These are phyloP conservation scores for Oryzias dopingdopingensis DNA, from an alignment of 2,797 vertebrate species.

Conservation along the genomic window DNA sequence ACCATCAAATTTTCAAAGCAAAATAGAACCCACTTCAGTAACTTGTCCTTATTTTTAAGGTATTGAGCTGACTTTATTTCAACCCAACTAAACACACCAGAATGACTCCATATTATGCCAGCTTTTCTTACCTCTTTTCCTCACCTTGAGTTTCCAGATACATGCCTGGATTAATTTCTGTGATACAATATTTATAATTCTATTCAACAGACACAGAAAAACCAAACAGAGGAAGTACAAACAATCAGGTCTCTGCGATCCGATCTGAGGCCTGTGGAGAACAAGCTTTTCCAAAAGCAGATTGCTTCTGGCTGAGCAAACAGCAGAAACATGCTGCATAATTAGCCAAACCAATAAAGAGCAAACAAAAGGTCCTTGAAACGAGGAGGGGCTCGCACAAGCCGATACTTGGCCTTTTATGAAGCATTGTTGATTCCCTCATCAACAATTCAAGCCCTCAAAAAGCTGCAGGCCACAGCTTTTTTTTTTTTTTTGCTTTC, in stretches of 20 bases:
- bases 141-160: background rate
- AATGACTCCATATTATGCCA: background rate
- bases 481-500: constrained; percentile 6
- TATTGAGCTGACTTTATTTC: too few species aligned
- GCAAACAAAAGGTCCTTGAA: constrained; percentile 28
- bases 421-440: constrained; percentile 50
- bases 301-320: constrained; percentile 42
- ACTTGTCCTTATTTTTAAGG: too few species aligned
- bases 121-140: background rate
- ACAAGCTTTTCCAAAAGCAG: constrained; percentile 38
- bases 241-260: constrained; percentile 35
- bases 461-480: constrained; percentile 24
- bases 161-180: background rate
- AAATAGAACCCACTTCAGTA: too few species aligned
- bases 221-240: constrained; percentile 16
- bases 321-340: constrained; percentile 50
- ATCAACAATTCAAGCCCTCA: constrained; percentile 40
- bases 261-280: constrained; percentile 35
- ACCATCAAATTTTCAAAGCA: too few species aligned
- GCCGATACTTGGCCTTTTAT: constrained; percentile 12
- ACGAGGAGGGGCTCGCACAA: constrained; percentile 5
- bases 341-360: constrained; percentile 45
- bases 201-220: constrained; percentile 6
- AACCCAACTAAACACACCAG: too few species aligned
- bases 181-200: constrained; percentile 5